Conservation (phyloP, 2,888 invertebrate genomes). For the Hetaerina titia region DNA sequence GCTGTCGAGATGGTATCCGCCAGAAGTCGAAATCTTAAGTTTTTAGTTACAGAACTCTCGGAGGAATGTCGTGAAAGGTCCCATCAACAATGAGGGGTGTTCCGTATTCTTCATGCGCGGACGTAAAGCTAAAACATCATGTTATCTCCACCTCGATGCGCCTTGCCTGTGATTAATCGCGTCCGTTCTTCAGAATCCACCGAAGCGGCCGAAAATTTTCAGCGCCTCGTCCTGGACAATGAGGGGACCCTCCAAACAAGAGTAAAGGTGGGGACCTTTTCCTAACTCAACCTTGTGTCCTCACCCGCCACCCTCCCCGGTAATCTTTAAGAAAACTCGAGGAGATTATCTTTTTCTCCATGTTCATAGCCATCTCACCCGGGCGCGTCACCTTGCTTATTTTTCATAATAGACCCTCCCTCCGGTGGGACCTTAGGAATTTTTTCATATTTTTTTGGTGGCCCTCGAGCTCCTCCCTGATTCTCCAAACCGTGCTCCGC, state of each 20-base stretch:
- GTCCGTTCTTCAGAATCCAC: constrained; percentile 37
- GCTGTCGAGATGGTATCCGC: neutral
- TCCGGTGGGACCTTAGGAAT: neutral
- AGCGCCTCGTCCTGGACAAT: neutral
- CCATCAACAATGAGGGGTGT: neutral
- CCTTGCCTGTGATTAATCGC: neutral
- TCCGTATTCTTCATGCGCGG: neutral
- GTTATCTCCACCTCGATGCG: neutral
- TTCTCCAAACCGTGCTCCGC: neutral
- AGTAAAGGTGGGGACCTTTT: neutral
- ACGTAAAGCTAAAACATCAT: neutral
- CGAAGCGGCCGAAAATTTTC: constrained; percentile 36
- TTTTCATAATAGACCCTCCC: constrained; percentile 2
- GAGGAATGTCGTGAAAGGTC: neutral
- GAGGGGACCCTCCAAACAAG: constrained; percentile 1
- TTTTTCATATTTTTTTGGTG: neutral
- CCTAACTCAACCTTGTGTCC: neutral
- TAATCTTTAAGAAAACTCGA: constrained; percentile 56
- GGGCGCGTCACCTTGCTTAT: constrained; percentile 55
- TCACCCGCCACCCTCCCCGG: neutral
- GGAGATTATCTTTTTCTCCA: constrained; percentile 48
- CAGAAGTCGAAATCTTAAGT: neutral
- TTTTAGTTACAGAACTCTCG: neutral
- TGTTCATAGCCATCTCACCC: constrained; percentile 54
- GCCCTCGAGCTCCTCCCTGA: neutral